Evolutionary conservation across 30 jellyfish, hydroid and myxozoan species (phyloP).

Genomic region (Hydractinia echinata): DNA sequence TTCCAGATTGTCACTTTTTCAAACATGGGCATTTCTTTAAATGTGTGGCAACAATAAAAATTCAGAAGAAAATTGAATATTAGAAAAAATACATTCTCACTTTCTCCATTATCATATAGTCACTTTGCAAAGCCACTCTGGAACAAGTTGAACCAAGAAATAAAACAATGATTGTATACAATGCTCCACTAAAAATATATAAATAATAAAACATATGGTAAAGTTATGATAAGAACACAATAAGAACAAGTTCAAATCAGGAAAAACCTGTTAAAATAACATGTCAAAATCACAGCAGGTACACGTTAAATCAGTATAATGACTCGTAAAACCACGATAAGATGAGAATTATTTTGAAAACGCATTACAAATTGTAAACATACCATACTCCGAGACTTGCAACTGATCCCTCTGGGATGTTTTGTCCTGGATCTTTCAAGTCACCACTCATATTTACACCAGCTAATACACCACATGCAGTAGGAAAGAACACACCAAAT

Average conservation of each 20-base stretch:
- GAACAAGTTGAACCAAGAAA: constrained; percentile 92
- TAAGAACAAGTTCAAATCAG: no score
- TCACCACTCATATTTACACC: constrained; percentile 98
- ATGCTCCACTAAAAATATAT: constrained; percentile 41
- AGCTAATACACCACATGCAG: constrained; percentile 97
- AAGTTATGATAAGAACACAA: not conserved
- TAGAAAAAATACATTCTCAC: not conserved
- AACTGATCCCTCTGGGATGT: constrained; percentile 83
- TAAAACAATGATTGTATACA: constrained; percentile 54
- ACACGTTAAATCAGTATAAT: no score
- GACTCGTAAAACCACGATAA: no score
- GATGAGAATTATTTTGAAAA: no score
- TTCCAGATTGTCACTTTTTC: no score
- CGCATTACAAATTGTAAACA: not conserved
- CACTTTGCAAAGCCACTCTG: constrained; percentile 66
- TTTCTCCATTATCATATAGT: constrained; percentile 88
- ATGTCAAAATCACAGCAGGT: not conserved
- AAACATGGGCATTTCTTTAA: no score
- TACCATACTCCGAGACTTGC: constrained; percentile 91
- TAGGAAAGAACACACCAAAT: constrained; percentile 91
- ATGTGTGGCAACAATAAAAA: no score
- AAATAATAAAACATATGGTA: not conserved
- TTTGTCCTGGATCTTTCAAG: constrained; percentile 70
- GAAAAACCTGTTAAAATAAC: not conserved
- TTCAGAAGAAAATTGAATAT: not conserved